phyloP scores from a whole-genome alignment of 1,140 invertebrate species.

The Lanistes nyassanus region DNA sequence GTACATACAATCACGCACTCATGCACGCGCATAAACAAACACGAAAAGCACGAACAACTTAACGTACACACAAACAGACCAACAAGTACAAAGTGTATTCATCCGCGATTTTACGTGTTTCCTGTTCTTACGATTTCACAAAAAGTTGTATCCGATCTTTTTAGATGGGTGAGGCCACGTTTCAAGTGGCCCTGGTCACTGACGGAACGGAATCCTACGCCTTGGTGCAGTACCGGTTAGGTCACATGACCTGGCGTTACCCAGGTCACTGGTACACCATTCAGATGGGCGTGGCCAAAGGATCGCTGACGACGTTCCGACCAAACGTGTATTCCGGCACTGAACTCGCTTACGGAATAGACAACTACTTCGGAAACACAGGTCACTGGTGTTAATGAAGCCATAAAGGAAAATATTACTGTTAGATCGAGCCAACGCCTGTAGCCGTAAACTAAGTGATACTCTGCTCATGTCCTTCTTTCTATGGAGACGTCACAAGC shows the following conservation, averaged over 20 bases:
- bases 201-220: slow-evolving; percentile 7
- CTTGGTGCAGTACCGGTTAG: background rate
- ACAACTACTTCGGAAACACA: background rate
- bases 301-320: background rate
- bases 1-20: too few species aligned
- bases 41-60: too few species aligned
- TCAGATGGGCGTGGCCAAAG: slow-evolving; percentile 5
- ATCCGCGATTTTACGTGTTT: background rate
- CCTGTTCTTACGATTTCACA: too few species aligned
- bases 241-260: slow-evolving; percentile 3
- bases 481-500: too few species aligned
- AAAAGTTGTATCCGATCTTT: background rate
- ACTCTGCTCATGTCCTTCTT: too few species aligned
- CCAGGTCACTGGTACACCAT: slow-evolving; percentile 1
- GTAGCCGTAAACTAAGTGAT: too few species aligned
- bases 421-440: too few species aligned
- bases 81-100: too few species aligned
- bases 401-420: too few species aligned
- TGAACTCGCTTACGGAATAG: background rate
- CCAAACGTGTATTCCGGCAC: background rate
- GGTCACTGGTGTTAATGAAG: too few species aligned
- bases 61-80: too few species aligned
- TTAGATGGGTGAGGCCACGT: slow-evolving; percentile 8
- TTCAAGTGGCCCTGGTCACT: slow-evolving; percentile 10
- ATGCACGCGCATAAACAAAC: too few species aligned